Base-by-base conservation (phyloP, 2,888 invertebrate species). In the Melinopterus prodromus region DNA sequence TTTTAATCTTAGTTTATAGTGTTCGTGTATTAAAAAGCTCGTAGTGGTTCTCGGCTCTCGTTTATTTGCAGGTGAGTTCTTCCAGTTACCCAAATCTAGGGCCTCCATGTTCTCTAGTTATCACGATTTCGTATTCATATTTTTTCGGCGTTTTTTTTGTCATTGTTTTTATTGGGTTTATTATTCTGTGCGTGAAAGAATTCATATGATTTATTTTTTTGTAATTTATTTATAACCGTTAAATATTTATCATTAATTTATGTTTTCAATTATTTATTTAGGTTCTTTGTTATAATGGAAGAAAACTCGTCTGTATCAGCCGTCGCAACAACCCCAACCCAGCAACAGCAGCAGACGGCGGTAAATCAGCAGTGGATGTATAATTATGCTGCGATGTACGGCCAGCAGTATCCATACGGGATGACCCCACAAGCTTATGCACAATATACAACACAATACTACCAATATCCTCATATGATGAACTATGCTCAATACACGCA, bases 381-480 rank as follows among this genome's bases (percentile, higher is more conserved):
- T 78, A 81, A 78, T 74, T 82, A 84, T 71, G 83, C 83, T 79
- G 81, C 82, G 71, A 82, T 84, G 83, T 84, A 84, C 26, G 81
- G 82, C 12, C 82, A 82, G 35, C 82, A 81, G 26, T 83, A 82
- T 75, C 82, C 80, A 9, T 84, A 83, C 70, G 82, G 82, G 69
- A 82, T 83, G 82, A 37, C 77, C 3, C 85, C 84, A 16, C 84
- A 84, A 38, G 85, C 86, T 70, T 91, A 90, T 86, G 89, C 90
- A 78, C 91, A 90, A 78, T 91, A 90, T 85, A 89, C 90, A 78
- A 91, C 90, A 77, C 91, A 90, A 85, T 91, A 91, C 84, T 90
- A 91, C 81, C 91, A 90, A 84, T 91, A 88, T 78, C 83, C 80
- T 53, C 82, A 79, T 78, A 84, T 84, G 83, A 84, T 86, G 83